Evolutionary conservation across 2,113 vertebrate species (phyloP).

Genomic region (Myodes glareolus): DNA sequence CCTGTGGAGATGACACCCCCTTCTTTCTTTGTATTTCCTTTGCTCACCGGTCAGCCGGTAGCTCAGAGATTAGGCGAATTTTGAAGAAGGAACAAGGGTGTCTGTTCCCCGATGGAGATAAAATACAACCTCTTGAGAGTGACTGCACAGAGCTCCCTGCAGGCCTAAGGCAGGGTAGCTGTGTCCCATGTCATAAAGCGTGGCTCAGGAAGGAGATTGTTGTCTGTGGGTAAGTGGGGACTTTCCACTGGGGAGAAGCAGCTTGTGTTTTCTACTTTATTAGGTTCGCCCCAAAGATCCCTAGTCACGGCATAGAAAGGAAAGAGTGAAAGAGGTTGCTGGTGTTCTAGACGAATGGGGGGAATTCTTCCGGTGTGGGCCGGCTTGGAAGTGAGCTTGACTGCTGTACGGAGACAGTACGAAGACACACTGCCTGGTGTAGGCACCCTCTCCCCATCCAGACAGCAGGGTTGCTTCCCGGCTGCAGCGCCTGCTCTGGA

Average conservation of each 20-base stretch:
- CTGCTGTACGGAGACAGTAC: fast-evolving
- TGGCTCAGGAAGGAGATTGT: background rate
- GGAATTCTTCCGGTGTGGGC: background rate
- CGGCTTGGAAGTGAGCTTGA: background rate
- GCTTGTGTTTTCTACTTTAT: background rate
- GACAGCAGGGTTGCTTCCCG: background rate
- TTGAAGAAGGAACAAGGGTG: background rate
- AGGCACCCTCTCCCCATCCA: background rate
- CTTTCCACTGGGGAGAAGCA: background rate
- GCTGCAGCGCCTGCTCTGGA: background rate
- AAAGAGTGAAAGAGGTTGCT: background rate
- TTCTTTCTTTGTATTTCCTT: background rate
- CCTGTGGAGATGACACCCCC: fast-evolving
- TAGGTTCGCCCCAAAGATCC: too few relatives aligned
- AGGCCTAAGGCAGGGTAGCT: too few relatives aligned
- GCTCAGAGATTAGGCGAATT: background rate
- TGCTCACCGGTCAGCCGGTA: background rate
- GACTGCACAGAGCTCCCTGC: too few relatives aligned
- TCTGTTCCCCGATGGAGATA: background rate
- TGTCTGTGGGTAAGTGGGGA: too few relatives aligned
- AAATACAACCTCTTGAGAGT: background rate
- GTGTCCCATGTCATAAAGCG: background rate
- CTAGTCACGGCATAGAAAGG: background rate
- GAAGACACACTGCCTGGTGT: fast-evolving
- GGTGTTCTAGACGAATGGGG: background rate